Conservation (phyloP, 2,113 vertebrate genomes). For the Talpa occidentalis region DNA sequence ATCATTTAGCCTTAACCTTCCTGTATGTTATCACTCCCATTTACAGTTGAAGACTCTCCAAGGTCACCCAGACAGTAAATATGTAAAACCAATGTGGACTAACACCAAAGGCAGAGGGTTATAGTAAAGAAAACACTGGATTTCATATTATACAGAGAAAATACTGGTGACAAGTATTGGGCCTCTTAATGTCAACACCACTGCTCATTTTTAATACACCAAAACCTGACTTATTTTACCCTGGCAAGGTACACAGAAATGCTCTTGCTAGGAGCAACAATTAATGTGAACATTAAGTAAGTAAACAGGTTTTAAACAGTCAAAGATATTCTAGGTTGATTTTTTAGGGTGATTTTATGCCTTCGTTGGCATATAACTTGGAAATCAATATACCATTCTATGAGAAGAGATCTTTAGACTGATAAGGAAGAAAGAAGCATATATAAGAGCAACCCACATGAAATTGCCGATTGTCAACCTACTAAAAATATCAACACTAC, state of each 20-base stretch:
- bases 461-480: neutral
- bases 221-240: neutral
- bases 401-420: neutral
- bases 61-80: neutral
- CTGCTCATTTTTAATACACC: neutral
- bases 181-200: neutral
- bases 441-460: neutral
- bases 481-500: neutral
- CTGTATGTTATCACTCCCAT: neutral
- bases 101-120: neutral
- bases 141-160: neutral
- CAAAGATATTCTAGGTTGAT: neutral
- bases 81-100: neutral
- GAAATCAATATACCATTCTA: neutral
- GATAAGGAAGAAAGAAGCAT: neutral
- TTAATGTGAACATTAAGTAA: neutral
- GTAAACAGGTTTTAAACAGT: neutral
- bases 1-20: neutral
- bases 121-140: neutral
- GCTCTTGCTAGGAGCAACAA: neutral
- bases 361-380: neutral
- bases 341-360: neutral
- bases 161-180: neutral
- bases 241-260: neutral
- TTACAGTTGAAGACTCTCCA: slow-evolving; percentile 22